Evolutionary conservation across 2,888 invertebrate species (phyloP), one percentile per base, ranked within the genome.

Genomic region (Miltochrista miniata): DNA sequence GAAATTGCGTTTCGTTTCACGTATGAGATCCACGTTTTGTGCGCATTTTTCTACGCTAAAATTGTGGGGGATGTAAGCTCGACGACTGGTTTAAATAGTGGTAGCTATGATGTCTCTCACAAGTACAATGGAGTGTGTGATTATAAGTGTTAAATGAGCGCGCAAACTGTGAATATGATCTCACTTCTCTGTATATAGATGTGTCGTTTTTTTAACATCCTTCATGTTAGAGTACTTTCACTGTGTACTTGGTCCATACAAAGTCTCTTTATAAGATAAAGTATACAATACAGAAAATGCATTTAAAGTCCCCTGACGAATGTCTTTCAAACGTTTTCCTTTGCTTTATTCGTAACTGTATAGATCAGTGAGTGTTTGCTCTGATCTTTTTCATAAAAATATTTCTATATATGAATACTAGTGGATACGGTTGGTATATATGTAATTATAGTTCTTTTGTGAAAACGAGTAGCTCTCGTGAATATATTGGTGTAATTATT

Each of bases 181-280:
- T 65, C 66, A 68, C 46, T 58, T 48, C 46, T 58, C 37, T 68
- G 65, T 59, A 59, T 44, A 68, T 64, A 65, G 59, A 24, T 61
- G 52, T 52, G 68, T 29, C 37, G 29, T 30, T 14, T 46, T 34
- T 33, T 47, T 29, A 34, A 14, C 31, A 11, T 15, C 36, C 45
- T 14, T 29, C 31, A 24, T 14, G 30, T 34, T 36, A 8, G 29
- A 37, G 18, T 48, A 18, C 41, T 29, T 33, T 12, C 18, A 13
- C 12, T 35, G 40, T 40, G 14, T 51, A 15, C 48, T 48, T 33
- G 40, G 56, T 61, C 34, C 46, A 39, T 64, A 56, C 34, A 48
- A 48, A 33, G 8, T 43, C 1, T 14, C 33, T 33, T 42, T 14
- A n/a, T 31, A 42, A 33, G n/a, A 31, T 4, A 15, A 15, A 15